Evolutionary conservation across 2,797 vertebrate species (phyloP), one percentile per base, ranked within the genome.

Genomic region (Channallabes apus): DNA sequence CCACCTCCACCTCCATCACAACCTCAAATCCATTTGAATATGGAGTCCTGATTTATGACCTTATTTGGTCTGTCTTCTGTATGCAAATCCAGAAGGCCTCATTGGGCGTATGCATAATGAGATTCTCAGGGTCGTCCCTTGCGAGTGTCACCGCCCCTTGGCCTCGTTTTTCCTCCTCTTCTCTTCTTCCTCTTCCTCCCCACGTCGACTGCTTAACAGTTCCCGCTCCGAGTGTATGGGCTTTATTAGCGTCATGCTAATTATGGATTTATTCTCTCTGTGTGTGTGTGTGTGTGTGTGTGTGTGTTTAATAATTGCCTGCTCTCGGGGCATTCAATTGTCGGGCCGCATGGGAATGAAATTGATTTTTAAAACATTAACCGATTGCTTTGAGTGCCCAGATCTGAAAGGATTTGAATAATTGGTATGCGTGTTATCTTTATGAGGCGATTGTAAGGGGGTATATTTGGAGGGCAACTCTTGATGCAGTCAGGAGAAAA

Each of bases 1-100:
- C 94, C 92, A 93, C 92, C 93, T 92, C 92, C 61, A 90, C 32
- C 56, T 38, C 61, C 51, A 46, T 51, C 78, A 29, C 83, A 59
- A 80, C 82, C 84, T 72, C 83, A 80, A 94, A 94, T 85, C 92
- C 94, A 95, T 95, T 95, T 95, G 94, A 95, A 95, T 95, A 94
- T 93, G 93, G 93, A 93, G 90, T 85, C 87, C 94, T 95, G 94
- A 96, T 95, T 96, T 95, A 96, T 95, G 94, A 94, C 94, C 94
- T 95, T 96, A 95, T 96, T 96, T 95, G 95, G 94, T 94, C 94
- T 94, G 94, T 95, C 94, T 95, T 95, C 94, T 94, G 94, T 94
- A 95, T 96, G 95, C 94, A 95, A 95, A 96, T 96, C 93, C 90
- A 72, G 86, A 91, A 90, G 92, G 91, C 88, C 89, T 91, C 93